Percentiles rank a stretch among this genome's conserved stretches.
These are phyloP conservation scores for Leptosomus discolor DNA, from an alignment of 2,113 vertebrate species.

Conservation along the genomic window DNA sequence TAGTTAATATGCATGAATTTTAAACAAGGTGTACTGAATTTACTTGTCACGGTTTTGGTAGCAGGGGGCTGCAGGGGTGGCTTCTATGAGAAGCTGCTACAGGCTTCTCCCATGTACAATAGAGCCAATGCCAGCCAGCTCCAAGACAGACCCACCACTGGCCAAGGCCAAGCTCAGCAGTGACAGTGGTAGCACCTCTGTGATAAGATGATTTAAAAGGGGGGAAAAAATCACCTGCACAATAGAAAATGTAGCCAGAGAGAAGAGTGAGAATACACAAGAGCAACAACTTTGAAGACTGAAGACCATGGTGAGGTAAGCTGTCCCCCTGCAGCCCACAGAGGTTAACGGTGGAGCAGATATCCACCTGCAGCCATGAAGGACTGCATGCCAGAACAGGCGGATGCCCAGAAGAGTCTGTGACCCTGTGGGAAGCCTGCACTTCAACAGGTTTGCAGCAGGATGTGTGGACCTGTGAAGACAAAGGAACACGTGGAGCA, in stretches of 20 bases:
- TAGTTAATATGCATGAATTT: background rate
- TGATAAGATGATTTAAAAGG: background rate
- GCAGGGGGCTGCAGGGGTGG: background rate
- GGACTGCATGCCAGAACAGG: fast-evolving
- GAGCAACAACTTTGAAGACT: too few species aligned
- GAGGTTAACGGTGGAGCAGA: background rate
- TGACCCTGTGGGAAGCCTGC: fast-evolving
- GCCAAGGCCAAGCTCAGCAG: background rate
- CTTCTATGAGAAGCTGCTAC: background rate
- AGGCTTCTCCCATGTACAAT: background rate
- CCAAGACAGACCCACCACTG: fast-evolving
- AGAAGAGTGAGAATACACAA: background rate
- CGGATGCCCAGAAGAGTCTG: background rate
- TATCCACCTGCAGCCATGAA: background rate
- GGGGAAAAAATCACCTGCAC: background rate
- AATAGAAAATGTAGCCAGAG: background rate
- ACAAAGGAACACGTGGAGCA: background rate
- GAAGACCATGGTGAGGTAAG: background rate
- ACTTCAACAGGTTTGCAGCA: background rate
- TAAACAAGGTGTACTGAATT: background rate
- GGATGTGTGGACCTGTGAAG: background rate
- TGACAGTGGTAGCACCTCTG: background rate
- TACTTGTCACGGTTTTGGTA: background rate
- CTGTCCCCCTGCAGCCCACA: background rate
- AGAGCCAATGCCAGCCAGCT: background rate